Conservation (phyloP, 2,888 invertebrate genomes). For the Orthonychiurus folsomi region DNA sequence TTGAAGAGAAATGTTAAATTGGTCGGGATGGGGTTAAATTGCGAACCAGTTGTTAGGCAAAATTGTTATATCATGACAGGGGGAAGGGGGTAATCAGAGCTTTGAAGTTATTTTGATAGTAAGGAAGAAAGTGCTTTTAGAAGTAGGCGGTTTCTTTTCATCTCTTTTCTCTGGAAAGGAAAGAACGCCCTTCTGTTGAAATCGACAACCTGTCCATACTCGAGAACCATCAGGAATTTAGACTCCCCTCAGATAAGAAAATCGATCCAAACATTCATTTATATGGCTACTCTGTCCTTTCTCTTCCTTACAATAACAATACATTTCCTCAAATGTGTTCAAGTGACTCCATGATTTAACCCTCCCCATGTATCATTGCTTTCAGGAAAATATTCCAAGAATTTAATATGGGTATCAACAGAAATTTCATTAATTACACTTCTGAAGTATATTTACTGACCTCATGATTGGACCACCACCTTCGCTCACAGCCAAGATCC, state of each 20-base stretch:
- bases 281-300: neutral
- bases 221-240: neutral
- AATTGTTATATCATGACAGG: no score
- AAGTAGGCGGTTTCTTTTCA: neutral
- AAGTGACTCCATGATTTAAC: no score
- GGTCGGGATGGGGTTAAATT: no score
- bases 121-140: neutral
- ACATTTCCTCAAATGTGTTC: no score
- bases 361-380: no score
- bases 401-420: no score
- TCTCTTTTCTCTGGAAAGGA: neutral
- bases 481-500: slow-evolving; percentile 91
- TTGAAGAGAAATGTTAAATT: no score
- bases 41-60: no score
- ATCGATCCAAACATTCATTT: neutral
- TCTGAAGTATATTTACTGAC: slow-evolving; percentile 36
- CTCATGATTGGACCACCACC: slow-evolving; percentile 78
- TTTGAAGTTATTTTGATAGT: no score
- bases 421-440: no score
- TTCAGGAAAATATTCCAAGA: neutral
- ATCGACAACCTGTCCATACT: neutral
- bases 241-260: neutral
- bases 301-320: no score
- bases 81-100: no score
- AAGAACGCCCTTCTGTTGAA: neutral